Percentiles rank a stretch among this genome's conserved stretches.
phyloP scores from a whole-genome alignment of 2,113 vertebrate species.

The Psephotus haematonotus region DNA sequence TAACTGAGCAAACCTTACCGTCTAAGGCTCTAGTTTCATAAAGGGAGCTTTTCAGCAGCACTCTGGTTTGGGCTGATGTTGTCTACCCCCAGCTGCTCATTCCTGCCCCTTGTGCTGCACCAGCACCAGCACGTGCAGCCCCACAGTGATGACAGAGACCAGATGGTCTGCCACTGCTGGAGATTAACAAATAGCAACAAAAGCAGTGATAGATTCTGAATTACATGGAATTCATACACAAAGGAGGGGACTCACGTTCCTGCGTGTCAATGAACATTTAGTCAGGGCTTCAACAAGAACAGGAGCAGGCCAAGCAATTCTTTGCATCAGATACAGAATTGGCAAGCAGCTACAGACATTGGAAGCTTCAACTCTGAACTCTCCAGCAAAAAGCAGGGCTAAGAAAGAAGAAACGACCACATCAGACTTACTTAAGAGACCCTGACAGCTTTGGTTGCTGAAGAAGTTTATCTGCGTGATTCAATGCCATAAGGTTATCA shows the following conservation, averaged over 20 bases:
- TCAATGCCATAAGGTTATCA: slow-evolving; percentile 96
- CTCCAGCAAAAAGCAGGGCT: background rate
- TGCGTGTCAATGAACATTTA: background rate
- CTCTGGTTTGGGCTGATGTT: background rate
- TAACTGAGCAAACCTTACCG: background rate
- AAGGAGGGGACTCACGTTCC: background rate
- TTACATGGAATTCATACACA: background rate
- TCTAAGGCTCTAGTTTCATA: background rate
- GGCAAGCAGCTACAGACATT: background rate
- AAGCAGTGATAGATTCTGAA: background rate
- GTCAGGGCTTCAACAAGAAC: background rate
- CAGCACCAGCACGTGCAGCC: background rate
- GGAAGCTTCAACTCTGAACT: background rate
- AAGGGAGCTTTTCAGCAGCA: background rate
- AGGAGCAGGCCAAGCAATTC: background rate
- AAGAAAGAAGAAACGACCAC: background rate
- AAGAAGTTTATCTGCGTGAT: slow-evolving; percentile 94
- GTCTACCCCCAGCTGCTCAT: background rate
- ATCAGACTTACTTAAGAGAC: slow-evolving; percentile 90
- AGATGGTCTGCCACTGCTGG: background rate
- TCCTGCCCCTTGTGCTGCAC: background rate
- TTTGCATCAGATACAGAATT: background rate
- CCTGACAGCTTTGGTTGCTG: slow-evolving; percentile 95
- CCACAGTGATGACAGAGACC: background rate
- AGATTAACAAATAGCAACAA: background rate